Evolutionary conservation across 2,888 invertebrate genomes (phyloP).

Genomic region (Hermodice carunculata): DNA sequence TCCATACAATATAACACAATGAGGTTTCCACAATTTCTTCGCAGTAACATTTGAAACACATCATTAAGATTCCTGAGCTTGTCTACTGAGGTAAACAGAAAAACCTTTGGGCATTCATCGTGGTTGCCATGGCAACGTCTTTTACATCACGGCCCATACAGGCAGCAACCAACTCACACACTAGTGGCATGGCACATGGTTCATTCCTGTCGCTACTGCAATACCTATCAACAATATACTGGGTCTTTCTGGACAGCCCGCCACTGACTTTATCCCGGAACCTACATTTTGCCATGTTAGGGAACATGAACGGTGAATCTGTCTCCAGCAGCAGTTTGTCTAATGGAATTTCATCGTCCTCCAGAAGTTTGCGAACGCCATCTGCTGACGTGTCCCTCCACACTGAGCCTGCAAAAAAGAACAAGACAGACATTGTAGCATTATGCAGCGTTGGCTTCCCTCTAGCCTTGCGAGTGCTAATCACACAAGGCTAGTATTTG

Average conservation of each 20-base stretch:
- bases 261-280: neutral
- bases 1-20: too few species aligned
- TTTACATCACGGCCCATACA: neutral
- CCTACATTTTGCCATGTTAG: neutral
- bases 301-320: constrained; percentile 11
- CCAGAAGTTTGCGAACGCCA: neutral
- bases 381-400: neutral
- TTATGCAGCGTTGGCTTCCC: too few species aligned
- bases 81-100: neutral
- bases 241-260: neutral
- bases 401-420: neutral
- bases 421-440: too few species aligned
- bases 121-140: neutral
- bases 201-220: constrained; percentile 2
- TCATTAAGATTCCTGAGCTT: too few species aligned
- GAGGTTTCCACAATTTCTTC: too few species aligned
- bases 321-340: constrained; percentile 10
- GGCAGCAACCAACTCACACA: neutral
- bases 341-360: constrained; percentile 11
- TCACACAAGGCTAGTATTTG: too few species aligned
- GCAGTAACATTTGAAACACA: too few species aligned
- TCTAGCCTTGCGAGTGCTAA: too few species aligned
- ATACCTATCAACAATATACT: neutral
- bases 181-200: constrained; percentile 5
- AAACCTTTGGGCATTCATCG: neutral